Evolutionary conservation across 2,888 invertebrate species (phyloP).

Genomic region (Plutella xylostella): DNA sequence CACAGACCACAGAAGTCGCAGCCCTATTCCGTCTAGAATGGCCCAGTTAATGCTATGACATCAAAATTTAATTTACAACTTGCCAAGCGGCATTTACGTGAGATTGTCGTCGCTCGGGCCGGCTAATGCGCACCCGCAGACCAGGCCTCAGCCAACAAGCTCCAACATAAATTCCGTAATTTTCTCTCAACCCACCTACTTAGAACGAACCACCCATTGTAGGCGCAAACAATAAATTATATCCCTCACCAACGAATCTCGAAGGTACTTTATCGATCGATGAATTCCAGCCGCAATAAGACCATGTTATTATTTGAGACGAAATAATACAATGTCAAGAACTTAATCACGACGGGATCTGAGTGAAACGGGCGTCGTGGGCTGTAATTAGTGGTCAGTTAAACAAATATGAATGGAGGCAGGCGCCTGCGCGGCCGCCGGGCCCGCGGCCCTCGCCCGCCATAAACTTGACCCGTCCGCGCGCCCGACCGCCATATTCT

Average conservation of each 20-base stretch:
- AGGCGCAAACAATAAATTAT: conserved; percentile 1
- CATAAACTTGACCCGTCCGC: conserved; percentile 22
- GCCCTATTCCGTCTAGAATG: no score
- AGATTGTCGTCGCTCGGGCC: conserved; percentile 30
- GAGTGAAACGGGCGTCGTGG: conserved; percentile 27
- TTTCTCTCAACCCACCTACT: conserved; percentile 20
- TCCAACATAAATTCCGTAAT: conserved; percentile 29
- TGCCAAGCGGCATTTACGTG: conserved; percentile 34
- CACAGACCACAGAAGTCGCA: no score
- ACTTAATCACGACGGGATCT: conserved; percentile 49
- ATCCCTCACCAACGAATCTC: conserved; percentile 17
- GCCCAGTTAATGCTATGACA: conserved; percentile 44
- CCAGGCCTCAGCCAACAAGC: conserved; percentile 15
- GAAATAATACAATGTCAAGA: conserved; percentile 46
- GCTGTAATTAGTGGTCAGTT: conserved; percentile 55
- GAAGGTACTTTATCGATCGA: conserved; percentile 19
- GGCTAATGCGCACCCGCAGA: conserved; percentile 25
- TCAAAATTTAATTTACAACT: conserved; percentile 51
- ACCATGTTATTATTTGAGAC: conserved; percentile 29
- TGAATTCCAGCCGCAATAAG: conserved; percentile 19
- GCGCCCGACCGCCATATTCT: conserved; percentile 17
- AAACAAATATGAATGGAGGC: conserved; percentile 55
- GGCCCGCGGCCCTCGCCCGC: conserved; percentile 26
- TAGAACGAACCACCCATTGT: conserved; percentile 5
- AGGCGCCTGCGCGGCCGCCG: conserved; percentile 29